Evolutionary conservation across 2,797 vertebrate species (phyloP).

Genomic region (Cuculus canorus): DNA sequence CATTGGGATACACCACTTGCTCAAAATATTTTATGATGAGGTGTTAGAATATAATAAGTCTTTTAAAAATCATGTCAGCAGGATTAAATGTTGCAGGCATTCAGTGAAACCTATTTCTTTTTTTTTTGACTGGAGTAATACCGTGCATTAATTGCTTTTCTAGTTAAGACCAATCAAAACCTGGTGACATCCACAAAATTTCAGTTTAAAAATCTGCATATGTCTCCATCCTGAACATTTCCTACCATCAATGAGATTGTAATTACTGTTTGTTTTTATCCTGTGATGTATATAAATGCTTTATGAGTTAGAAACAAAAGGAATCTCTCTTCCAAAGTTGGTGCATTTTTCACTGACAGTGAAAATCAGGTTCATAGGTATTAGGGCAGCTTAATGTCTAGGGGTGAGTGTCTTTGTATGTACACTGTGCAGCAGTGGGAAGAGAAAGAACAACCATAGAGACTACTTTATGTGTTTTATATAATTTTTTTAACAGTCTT

Average conservation of each 20-base stretch:
- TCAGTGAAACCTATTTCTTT: neutral
- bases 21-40: neutral
- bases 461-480: fast-evolving
- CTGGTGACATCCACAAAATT: neutral
- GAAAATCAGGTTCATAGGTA: neutral
- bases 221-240: neutral
- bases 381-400: neutral
- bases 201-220: neutral
- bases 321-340: neutral
- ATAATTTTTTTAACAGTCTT: neutral
- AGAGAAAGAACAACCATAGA: neutral
- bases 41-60: neutral
- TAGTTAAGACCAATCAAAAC: neutral
- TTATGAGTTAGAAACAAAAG: neutral
- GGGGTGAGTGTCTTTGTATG: fast-evolving
- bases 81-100: neutral
- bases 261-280: neutral
- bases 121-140: neutral
- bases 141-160: neutral
- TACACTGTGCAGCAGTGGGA: fast-evolving
- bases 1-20: neutral
- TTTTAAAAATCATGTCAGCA: neutral
- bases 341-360: neutral
- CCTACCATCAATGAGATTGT: neutral
- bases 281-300: neutral